A percentile compares a stretch with the other conserved stretches of the same genome.
These are phyloP conservation scores for Coremacera marginata DNA, from an alignment of 2,888 invertebrate species.

Conservation along the genomic window DNA sequence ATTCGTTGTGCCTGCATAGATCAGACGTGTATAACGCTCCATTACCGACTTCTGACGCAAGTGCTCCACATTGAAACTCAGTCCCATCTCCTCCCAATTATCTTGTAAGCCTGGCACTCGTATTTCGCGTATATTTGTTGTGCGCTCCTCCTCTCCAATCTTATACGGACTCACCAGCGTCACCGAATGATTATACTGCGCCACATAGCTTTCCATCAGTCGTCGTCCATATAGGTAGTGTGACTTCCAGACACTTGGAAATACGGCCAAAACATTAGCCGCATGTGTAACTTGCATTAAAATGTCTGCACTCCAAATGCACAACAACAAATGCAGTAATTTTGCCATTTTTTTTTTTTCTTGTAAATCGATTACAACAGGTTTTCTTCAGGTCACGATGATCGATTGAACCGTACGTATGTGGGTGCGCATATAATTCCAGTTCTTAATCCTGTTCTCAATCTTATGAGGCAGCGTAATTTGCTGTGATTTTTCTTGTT, in stretches of 20 bases:
- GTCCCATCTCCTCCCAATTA: conserved; percentile 66
- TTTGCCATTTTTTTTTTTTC: conserved; percentile 36
- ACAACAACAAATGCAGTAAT: background rate
- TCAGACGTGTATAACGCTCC: conserved; percentile 64
- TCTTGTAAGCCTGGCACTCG: conserved; percentile 60
- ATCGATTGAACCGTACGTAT: background rate
- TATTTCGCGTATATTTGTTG: conserved; percentile 60
- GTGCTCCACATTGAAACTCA: conserved; percentile 63
- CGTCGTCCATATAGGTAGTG: conserved; percentile 65
- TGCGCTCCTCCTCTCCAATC: conserved; percentile 10
- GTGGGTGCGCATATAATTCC: background rate
- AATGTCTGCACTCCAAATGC: background rate
- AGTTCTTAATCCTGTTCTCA: background rate
- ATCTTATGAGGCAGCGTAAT: background rate
- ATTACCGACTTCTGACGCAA: conserved; percentile 63
- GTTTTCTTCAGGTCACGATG: conserved; percentile 18
- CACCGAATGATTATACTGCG: conserved; percentile 62
- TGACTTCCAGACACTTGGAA: conserved; percentile 67
- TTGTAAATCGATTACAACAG: conserved; percentile 26
- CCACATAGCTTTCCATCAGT: conserved; percentile 60
- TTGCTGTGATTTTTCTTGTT: background rate
- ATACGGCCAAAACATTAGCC: conserved; percentile 65
- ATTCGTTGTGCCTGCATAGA: conserved; percentile 66
- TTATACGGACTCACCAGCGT: conserved; percentile 64
- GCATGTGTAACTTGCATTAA: conserved; percentile 40